A percentile compares a stretch with the other conserved stretches of the same genome.
Evolutionary conservation across 1,140 invertebrate genomes (phyloP).

Genomic region (Penaeus vannamei): DNA sequence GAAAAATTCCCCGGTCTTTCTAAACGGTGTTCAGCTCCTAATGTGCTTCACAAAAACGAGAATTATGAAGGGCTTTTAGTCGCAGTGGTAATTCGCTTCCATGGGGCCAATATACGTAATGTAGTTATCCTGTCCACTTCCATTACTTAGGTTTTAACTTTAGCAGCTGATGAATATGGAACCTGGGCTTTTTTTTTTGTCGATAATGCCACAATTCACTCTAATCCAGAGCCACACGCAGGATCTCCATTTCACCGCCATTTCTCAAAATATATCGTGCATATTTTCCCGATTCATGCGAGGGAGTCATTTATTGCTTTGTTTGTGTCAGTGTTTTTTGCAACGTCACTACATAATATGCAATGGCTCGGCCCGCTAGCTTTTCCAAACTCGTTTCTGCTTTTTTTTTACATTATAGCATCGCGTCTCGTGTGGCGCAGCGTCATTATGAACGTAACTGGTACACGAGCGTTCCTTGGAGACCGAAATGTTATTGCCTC

Average conservation of each 20-base stretch:
- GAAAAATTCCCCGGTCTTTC: background rate
- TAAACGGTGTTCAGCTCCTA: background rate
- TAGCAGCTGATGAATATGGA: conserved; percentile 22
- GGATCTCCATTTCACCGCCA: background rate
- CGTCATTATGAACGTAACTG: too few species aligned
- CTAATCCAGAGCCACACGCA: too few species aligned
- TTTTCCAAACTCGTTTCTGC: too few species aligned
- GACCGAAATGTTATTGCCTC: too few species aligned
- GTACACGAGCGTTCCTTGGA: too few species aligned
- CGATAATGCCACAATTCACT: background rate
- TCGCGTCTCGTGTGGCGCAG: too few species aligned
- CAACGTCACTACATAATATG: too few species aligned
- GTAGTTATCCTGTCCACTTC: conserved; percentile 41
- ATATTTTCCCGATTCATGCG: background rate
- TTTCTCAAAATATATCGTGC: background rate
- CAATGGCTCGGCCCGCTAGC: too few species aligned
- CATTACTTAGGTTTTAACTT: background rate
- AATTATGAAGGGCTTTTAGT: background rate
- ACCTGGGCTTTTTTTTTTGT: background rate
- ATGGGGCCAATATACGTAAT: conserved; percentile 41
- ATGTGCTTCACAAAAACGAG: background rate
- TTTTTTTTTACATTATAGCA: too few species aligned
- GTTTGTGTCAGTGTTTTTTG: too few species aligned
- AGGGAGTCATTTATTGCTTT: too few species aligned
- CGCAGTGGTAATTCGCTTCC: conserved; percentile 46